Conservation (phyloP, 1,140 invertebrate genomes). For the Bombus difficillimus region DNA sequence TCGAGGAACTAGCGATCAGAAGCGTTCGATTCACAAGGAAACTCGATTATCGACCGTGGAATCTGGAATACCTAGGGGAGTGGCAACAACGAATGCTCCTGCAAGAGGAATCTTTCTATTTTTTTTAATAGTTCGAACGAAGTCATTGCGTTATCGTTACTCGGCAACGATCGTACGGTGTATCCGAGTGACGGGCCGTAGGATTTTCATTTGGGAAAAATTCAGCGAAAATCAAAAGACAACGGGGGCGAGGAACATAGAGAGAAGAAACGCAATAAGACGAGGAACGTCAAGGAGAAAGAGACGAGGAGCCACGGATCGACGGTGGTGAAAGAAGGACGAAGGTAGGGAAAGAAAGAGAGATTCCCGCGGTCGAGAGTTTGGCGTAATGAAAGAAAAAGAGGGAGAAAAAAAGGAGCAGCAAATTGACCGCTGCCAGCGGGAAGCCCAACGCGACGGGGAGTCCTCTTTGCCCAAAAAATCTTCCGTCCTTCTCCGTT, state of each 20-base stretch:
- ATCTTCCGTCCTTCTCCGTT: constrained; percentile 69
- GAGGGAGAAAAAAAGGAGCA: constrained; percentile 74
- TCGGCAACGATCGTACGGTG: background rate
- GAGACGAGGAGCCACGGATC: too few relatives aligned
- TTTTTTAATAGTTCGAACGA: background rate
- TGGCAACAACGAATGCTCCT: background rate
- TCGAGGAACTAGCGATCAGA: background rate
- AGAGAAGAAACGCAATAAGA: too few relatives aligned
- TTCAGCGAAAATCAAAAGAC: constrained; percentile 30
- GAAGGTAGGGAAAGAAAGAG: constrained; percentile 25
- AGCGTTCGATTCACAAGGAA: constrained; percentile 20
- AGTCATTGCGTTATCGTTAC: constrained; percentile 5
- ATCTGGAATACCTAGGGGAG: constrained; percentile 24
- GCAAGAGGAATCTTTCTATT: background rate
- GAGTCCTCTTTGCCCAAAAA: constrained; percentile 75
- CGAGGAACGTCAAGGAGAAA: background rate
- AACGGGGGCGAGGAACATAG: background rate
- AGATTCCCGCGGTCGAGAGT: constrained; percentile 55
- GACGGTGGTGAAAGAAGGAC: background rate
- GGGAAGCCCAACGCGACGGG: constrained; percentile 74
- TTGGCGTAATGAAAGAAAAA: constrained; percentile 67
- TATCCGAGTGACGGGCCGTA: constrained; percentile 4
- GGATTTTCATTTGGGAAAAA: constrained; percentile 27
- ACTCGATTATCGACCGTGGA: constrained; percentile 32
- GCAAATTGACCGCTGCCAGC: constrained; percentile 78